These are phyloP conservation scores for Pteropus rufus DNA, from an alignment of 2,797 vertebrate genomes.

Conservation along the genomic window DNA sequence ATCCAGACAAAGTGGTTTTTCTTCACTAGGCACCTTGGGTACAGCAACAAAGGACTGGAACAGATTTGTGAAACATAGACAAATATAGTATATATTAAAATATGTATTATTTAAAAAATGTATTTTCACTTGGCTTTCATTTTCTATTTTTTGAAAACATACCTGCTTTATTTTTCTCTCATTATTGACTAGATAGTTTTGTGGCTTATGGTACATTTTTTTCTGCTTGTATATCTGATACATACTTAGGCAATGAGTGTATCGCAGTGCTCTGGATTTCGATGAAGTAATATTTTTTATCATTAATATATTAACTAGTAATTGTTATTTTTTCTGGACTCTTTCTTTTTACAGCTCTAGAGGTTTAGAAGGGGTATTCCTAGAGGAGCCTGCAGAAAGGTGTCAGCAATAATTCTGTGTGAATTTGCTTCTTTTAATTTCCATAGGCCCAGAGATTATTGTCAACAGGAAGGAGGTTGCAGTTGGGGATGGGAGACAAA, in stretches of 20 bases:
- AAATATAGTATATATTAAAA: neutral
- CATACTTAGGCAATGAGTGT: neutral
- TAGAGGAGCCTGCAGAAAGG: neutral
- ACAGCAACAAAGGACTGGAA: neutral
- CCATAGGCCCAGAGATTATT: neutral
- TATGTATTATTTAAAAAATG: neutral
- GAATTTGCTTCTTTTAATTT: neutral
- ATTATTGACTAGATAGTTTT: neutral
- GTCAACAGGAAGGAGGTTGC: neutral
- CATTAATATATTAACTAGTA: neutral
- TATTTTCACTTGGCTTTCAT: neutral
- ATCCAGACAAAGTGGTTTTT: neutral
- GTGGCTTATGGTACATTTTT: neutral
- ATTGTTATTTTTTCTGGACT: neutral
- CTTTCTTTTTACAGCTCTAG: neutral
- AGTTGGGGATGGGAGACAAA: neutral
- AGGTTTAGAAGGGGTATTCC: neutral
- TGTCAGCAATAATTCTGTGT: neutral
- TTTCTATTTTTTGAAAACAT: neutral
- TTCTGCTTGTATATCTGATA: neutral
- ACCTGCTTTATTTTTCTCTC: neutral
- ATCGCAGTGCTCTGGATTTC: neutral
- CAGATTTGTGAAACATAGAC: neutral
- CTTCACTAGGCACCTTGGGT: neutral
- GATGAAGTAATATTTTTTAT: neutral